phyloP scores from a whole-genome alignment of 1,140 invertebrate genomes.

The Drosophila sp. region DNA sequence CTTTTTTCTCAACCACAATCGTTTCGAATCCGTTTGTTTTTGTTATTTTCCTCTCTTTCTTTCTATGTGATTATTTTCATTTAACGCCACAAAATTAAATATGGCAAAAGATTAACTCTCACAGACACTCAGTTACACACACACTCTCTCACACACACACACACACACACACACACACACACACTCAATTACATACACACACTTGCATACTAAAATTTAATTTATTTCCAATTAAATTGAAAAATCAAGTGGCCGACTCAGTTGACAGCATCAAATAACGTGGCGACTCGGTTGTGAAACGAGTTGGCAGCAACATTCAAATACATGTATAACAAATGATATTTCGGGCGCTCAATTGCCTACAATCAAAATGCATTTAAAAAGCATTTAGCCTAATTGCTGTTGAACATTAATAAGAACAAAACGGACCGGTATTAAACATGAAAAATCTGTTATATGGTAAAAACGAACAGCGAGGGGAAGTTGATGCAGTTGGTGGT shows the following conservation, averaged over 20 bases:
- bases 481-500: neutral
- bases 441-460: conserved; percentile 10
- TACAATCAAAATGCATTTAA: conserved; percentile 80
- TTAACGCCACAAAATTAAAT: conserved; percentile 69
- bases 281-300: conserved; percentile 20
- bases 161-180: conserved; percentile 15
- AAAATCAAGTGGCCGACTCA: conserved; percentile 38
- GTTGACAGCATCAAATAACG: conserved; percentile 51
- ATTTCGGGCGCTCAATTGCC: conserved; percentile 69
- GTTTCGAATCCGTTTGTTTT: conserved; percentile 5
- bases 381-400: conserved; percentile 75
- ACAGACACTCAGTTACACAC: neutral
- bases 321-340: conserved; percentile 51
- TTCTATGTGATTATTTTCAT: conserved; percentile 57
- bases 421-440: conserved; percentile 1
- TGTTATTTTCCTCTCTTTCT: conserved; percentile 6
- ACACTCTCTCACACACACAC: neutral
- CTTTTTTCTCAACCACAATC: conserved; percentile 13
- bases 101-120: conserved; percentile 61
- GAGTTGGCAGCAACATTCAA: conserved; percentile 40
- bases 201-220: conserved; percentile 58
- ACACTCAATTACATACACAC: conserved; percentile 1
- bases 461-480: neutral
- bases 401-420: conserved; percentile 20
- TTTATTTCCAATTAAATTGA: conserved; percentile 70